Conservation (phyloP, 2,113 vertebrate genomes). For the Suncus etruscus region DNA sequence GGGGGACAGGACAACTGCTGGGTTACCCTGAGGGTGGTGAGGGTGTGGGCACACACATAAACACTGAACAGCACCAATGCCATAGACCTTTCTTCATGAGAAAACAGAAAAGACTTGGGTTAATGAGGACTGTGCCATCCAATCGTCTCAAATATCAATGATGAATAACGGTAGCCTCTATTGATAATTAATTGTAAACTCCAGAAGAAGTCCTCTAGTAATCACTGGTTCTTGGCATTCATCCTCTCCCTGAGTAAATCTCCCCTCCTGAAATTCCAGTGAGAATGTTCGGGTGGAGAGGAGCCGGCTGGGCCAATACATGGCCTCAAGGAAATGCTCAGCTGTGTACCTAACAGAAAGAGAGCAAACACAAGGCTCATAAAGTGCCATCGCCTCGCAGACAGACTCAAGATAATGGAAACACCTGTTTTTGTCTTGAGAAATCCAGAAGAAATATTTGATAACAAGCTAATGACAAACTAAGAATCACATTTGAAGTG, state of each 20-base stretch:
- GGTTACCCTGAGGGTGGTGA: not conserved
- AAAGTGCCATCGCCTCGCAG: not conserved
- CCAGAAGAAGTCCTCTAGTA: constrained; percentile 8
- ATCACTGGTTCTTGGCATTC: not conserved
- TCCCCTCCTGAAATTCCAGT: constrained; percentile 12
- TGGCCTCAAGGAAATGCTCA: not conserved
- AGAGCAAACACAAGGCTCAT: not conserved
- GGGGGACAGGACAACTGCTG: not conserved
- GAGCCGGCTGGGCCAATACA: not conserved
- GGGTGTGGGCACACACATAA: not conserved
- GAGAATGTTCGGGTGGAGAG: constrained; percentile 2
- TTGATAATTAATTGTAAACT: not conserved
- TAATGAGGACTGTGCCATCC: not conserved
- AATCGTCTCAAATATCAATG: constrained; percentile 31
- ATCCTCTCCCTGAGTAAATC: not conserved
- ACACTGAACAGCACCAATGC: not conserved
- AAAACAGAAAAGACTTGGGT: not conserved
- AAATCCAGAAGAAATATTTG: not conserved
- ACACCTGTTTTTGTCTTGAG: constrained; percentile 12
- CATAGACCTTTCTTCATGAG: not conserved
- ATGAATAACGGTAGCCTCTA: not conserved
- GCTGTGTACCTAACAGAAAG: not conserved
- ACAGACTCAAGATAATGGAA: not conserved
- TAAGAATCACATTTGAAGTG: not conserved
- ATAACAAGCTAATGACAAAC: constrained; percentile 22